phyloP scores from a whole-genome alignment of 2,113 vertebrate genomes.

The Zingel zingel region DNA sequence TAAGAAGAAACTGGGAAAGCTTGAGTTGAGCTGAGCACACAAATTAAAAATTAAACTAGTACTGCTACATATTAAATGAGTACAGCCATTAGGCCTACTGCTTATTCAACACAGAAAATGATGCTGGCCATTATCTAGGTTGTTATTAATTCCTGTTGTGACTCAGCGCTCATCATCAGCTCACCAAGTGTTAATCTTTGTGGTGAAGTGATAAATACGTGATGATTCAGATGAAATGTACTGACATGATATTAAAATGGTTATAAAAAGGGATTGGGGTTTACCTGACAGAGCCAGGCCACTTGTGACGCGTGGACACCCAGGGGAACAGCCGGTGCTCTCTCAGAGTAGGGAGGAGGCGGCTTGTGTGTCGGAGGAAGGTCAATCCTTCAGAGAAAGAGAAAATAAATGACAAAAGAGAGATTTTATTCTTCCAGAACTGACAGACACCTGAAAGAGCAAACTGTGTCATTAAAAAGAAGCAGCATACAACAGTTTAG shows the following conservation, averaged over 20 bases:
- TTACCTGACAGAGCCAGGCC: slow-evolving; percentile 83
- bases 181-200: slow-evolving; percentile 15
- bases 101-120: slow-evolving; percentile 26
- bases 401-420: slow-evolving; percentile 16
- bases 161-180: slow-evolving; percentile 28
- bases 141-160: slow-evolving; percentile 31
- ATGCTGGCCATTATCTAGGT: neutral
- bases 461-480: slow-evolving; percentile 1
- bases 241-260: neutral
- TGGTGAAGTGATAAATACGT: neutral
- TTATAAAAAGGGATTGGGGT: slow-evolving; percentile 8
- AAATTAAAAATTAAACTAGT: slow-evolving; percentile 48
- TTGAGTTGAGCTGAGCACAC: slow-evolving; percentile 15
- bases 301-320: slow-evolving; percentile 81
- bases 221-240: slow-evolving; percentile 28
- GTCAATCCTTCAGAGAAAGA: slow-evolving; percentile 80
- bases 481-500: slow-evolving; percentile 15
- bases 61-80: slow-evolving; percentile 44
- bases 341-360: slow-evolving; percentile 82
- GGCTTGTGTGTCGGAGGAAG: slow-evolving; percentile 87
- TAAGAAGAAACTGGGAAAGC: neutral
- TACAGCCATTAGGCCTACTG: slow-evolving; percentile 23
- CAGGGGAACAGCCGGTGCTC: slow-evolving; percentile 74
- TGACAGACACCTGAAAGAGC: neutral
- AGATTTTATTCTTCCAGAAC: neutral